Evolutionary conservation across 2,797 vertebrate species (phyloP).

Genomic region (Mormyrus proboscirostris): DNA sequence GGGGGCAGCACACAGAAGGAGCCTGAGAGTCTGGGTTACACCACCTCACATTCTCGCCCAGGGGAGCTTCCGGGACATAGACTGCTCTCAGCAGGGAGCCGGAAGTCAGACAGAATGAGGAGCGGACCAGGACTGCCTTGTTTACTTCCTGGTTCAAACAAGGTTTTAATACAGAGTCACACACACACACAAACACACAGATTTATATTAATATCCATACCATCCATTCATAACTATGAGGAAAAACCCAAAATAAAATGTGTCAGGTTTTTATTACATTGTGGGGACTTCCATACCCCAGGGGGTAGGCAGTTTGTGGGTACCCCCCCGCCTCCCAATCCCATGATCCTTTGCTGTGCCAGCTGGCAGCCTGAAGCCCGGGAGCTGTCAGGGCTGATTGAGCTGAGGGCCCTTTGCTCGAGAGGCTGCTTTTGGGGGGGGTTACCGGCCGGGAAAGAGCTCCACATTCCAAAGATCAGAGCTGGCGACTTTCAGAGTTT

Average conservation of each 20-base stretch:
- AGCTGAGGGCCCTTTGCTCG: conserved; percentile 63
- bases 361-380: conserved; percentile 70
- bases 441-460: conserved; percentile 33
- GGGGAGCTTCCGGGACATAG: not conserved
- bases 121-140: not conserved
- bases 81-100: not conserved
- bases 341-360: conserved; percentile 58
- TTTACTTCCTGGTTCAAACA: not conserved
- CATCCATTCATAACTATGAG: not conserved
- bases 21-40: not conserved
- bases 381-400: conserved; percentile 79
- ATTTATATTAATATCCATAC: not conserved
- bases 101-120: not conserved
- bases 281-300: conserved; percentile 25
- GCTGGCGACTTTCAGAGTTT: conserved; percentile 70
- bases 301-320: conserved; percentile 51
- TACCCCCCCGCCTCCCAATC: not conserved
- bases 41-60: not conserved
- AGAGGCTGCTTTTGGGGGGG: conserved; percentile 39
- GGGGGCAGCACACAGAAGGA: not conserved
- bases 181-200: not conserved
- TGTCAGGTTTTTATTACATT: not conserved
- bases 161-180: not conserved
- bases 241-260: not conserved
- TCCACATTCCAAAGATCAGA: conserved; percentile 64